These are phyloP conservation scores for Pteruthius melanotis DNA, from an alignment of 2,113 vertebrate species.

Conservation along the genomic window DNA sequence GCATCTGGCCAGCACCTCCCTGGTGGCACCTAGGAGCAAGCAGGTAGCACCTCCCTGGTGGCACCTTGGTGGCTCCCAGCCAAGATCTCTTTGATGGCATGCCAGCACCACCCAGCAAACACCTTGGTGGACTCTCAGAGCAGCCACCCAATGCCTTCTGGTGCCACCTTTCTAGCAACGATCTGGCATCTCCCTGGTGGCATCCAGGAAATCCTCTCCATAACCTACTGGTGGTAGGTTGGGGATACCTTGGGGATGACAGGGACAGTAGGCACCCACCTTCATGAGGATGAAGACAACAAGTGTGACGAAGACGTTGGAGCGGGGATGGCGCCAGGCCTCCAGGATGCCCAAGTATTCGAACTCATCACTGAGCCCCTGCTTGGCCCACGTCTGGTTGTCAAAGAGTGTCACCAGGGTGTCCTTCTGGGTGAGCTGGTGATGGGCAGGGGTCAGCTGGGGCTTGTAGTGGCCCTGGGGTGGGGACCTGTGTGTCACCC, in stretches of 20 bases:
- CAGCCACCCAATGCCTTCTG: not conserved
- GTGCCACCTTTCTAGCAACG: not conserved
- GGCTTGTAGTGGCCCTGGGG: not conserved
- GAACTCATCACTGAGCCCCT: conserved; percentile 86
- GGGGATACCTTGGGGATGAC: not conserved
- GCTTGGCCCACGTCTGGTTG: conserved; percentile 93
- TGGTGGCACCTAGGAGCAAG: not conserved
- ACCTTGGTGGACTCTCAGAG: not conserved
- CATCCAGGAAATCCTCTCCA: not conserved
- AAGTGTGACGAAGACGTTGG: conserved; percentile 92
- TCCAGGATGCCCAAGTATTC: conserved; percentile 83
- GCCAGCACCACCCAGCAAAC: not conserved
- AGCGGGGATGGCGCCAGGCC: conserved; percentile 88
- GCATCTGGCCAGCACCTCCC: not conserved
- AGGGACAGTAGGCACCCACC: conserved; percentile 65
- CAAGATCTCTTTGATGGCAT: not conserved
- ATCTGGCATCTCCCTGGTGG: not conserved
- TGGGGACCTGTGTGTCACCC: not conserved
- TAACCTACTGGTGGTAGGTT: not conserved
- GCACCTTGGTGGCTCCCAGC: not conserved
- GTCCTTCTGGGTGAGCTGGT: conserved; percentile 94
- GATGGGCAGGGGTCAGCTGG: not conserved
- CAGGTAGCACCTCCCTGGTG: not conserved
- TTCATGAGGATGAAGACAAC: conserved; percentile 97
- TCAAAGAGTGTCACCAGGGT: conserved; percentile 92